These are phyloP conservation scores for Thaumatotibia leucotreta DNA, from an alignment of 1,140 invertebrate genomes.

Conservation along the genomic window DNA sequence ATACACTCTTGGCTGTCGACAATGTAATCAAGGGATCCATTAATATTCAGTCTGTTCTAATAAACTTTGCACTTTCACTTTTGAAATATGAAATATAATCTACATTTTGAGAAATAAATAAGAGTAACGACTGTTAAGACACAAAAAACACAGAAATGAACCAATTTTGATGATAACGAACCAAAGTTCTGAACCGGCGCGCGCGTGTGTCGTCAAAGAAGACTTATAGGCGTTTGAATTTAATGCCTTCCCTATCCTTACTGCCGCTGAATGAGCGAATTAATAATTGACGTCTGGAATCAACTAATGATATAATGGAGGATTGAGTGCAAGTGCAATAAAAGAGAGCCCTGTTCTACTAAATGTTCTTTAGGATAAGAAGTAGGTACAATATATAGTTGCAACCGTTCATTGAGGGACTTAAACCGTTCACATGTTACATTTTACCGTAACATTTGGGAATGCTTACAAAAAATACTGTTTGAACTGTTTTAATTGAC, in stretches of 20 bases:
- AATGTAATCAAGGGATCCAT: not conserved
- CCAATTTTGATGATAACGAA: not conserved
- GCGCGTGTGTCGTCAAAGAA: conserved; percentile 30
- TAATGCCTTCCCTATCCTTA: conserved; percentile 19
- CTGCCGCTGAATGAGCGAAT: conserved; percentile 10
- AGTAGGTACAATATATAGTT: too few relatives aligned
- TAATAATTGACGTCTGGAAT: conserved; percentile 4
- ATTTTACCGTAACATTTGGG: too few relatives aligned
- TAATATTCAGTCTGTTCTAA: not conserved
- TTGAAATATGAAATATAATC: not conserved
- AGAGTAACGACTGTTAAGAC: not conserved
- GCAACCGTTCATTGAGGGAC: too few relatives aligned
- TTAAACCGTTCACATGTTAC: too few relatives aligned
- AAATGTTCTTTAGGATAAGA: too few relatives aligned
- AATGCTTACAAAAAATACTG: too few relatives aligned
- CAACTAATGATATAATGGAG: not conserved
- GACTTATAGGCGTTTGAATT: conserved; percentile 28
- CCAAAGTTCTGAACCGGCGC: conserved; percentile 15
- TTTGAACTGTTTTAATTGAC: too few relatives aligned
- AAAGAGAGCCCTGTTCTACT: too few relatives aligned
- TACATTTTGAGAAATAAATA: not conserved
- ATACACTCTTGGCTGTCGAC: not conserved
- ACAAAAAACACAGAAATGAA: not conserved
- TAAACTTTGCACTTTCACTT: not conserved
- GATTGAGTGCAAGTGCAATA: not conserved